Percentiles rank a stretch among this genome's conserved stretches.
These are phyloP conservation scores for Dasysyrphus albostriatus DNA, from an alignment of 2,888 invertebrate genomes.

Conservation along the genomic window DNA sequence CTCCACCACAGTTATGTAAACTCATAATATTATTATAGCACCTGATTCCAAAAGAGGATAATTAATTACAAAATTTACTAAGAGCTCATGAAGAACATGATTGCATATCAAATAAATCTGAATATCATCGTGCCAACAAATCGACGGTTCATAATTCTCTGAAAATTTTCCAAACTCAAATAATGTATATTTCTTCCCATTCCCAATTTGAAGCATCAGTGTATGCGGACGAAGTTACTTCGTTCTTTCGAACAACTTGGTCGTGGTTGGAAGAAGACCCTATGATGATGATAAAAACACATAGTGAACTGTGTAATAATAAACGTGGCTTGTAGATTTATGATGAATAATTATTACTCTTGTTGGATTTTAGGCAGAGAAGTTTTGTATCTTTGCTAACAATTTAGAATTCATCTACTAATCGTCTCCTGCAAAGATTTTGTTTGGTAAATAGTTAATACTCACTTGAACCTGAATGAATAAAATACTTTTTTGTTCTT, in stretches of 20 bases:
- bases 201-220: neutral
- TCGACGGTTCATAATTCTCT: conserved; percentile 70
- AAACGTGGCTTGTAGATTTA: conserved; percentile 4
- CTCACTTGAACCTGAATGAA: no score
- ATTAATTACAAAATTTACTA: conserved; percentile 62
- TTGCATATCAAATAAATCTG: conserved; percentile 64
- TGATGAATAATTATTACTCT: neutral
- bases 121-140: conserved; percentile 65
- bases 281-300: neutral
- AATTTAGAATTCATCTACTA: neutral
- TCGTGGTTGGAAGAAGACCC: neutral
- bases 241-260: neutral
- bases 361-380: neutral
- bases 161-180: conserved; percentile 47
- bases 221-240: neutral
- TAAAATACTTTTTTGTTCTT: no score
- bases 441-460: no score
- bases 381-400: neutral
- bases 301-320: conserved; percentile 5
- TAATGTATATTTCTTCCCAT: neutral
- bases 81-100: conserved; percentile 67
- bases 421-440: neutral
- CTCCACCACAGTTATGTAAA: conserved; percentile 3
- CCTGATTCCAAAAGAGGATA: conserved; percentile 61
- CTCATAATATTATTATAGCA: conserved; percentile 39